phyloP scores from a whole-genome alignment of 2,113 vertebrate genomes.

The Pseudorectes ferrugineus region DNA sequence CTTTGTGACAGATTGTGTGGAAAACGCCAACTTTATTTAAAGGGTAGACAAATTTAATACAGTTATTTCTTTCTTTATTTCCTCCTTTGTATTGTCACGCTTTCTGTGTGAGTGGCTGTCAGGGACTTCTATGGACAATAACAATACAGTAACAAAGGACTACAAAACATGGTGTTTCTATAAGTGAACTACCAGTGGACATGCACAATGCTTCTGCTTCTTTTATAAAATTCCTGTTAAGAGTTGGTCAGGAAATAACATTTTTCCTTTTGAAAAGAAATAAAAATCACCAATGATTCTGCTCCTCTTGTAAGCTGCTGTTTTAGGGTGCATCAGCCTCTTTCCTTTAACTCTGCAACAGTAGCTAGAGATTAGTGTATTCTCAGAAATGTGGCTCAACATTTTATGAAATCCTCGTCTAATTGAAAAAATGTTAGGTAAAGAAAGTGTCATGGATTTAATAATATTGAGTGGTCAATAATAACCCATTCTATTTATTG shows the following conservation, averaged over 20 bases:
- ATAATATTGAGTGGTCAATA: background rate
- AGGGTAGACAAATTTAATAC: constrained; percentile 41
- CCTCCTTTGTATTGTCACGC: background rate
- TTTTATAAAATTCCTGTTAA: background rate
- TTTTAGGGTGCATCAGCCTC: background rate
- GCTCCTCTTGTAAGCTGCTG: background rate
- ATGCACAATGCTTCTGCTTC: constrained; percentile 15
- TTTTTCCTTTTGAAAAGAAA: constrained; percentile 21
- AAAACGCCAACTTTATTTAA: constrained; percentile 48
- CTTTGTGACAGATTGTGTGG: constrained; percentile 26
- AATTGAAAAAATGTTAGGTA: background rate
- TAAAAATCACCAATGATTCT: background rate
- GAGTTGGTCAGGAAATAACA: constrained; percentile 13
- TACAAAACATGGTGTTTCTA: background rate
- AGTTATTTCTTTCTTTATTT: constrained; percentile 35
- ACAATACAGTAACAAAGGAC: constrained; percentile 22
- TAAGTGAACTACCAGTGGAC: constrained; percentile 32
- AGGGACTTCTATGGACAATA: background rate
- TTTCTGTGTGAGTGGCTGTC: constrained; percentile 19
- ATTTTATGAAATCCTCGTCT: background rate
- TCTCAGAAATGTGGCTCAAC: background rate
- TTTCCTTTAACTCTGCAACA: background rate
- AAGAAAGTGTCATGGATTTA: background rate
- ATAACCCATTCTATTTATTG: background rate
- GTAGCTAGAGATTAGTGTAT: background rate